Evolutionary conservation across 1,140 invertebrate species (phyloP), one percentile per base, ranked within the genome.

Genomic region (Ylistrum balloti): DNA sequence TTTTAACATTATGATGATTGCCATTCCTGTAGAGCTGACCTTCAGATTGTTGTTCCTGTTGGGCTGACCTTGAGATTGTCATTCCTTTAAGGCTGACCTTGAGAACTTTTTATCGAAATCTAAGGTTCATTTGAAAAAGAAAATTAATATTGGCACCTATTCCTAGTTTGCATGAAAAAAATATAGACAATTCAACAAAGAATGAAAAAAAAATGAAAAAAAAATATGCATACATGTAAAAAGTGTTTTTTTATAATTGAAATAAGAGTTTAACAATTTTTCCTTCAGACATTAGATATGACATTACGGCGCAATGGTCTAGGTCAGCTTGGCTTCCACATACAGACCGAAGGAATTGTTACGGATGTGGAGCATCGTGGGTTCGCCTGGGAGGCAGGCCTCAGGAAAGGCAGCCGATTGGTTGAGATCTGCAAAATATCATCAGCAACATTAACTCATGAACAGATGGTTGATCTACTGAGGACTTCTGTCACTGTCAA

Each of bases 331-430:
- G 99, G 99, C 34, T 99, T 99, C 96, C 98, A 99, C 96, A 98
- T 99, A 33, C 98, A 99, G 95, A 98, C 98, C 20, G 99, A 99
- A 96, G 99, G 99, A 5, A 97, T 99, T 5, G 98, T 99, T 0
- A 99, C 98, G 1, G 98, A 99, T 95, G 99, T 99, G 0, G 99
- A 99, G 96, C 97, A 97, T 89, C 97, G 98, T 95, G 98, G 98
- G 5, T 97, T 98, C 91, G 99, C 99, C 15, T 98, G 98, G 97
- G 97, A 98, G 91, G 98, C 98, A n/a, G 99, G 99, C 33, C 97
- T 99, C 0, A 96, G 98, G 88, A 98, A 98, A 96, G 98, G 98
- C 22, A 98, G 98, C 33, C 97, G 99, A 41, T 97, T 99, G 88
- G 98, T 99, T 22, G 98, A 99, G 96, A 97, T 97, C 90, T 96